phyloP scores from a whole-genome alignment of 2,113 vertebrate genomes.

The Marmota monax region DNA sequence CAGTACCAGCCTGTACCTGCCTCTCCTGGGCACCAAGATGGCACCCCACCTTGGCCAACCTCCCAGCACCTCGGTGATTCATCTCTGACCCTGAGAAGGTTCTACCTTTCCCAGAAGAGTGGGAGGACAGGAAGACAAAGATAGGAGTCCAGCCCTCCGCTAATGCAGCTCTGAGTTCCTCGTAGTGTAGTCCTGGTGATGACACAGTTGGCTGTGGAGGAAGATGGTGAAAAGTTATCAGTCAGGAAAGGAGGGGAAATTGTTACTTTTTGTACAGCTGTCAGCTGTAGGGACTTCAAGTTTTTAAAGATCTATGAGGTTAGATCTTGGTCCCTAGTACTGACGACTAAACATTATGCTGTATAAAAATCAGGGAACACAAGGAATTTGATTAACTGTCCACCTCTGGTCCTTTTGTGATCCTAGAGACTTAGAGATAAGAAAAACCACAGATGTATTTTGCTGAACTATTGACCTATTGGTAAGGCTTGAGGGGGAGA shows the following conservation, averaged over 20 bases:
- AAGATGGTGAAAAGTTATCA: conserved; percentile 17
- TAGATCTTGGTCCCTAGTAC: neutral
- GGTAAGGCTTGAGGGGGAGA: neutral
- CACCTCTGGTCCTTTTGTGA: neutral
- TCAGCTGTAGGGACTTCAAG: neutral
- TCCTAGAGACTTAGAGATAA: neutral
- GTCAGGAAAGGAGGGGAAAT: conserved; percentile 4
- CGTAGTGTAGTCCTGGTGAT: neutral
- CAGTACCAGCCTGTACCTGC: conserved; percentile 28
- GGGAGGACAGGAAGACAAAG: conserved; percentile 32
- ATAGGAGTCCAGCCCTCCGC: conserved; percentile 8
- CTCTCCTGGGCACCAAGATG: neutral
- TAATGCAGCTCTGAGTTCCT: conserved; percentile 43
- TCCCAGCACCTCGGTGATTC: neutral
- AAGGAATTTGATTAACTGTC: neutral
- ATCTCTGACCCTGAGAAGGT: conserved; percentile 42
- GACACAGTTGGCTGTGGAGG: neutral
- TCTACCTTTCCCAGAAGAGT: neutral
- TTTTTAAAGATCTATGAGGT: neutral
- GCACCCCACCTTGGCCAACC: neutral
- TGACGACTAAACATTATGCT: neutral
- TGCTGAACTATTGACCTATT: conserved; percentile 27
- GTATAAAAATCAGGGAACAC: neutral
- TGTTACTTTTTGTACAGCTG: neutral
- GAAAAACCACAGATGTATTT: neutral